Evolutionary conservation across 2,888 invertebrate genomes (phyloP), one percentile per base, ranked within the genome.

Genomic region (Frankliniella fusca): DNA sequence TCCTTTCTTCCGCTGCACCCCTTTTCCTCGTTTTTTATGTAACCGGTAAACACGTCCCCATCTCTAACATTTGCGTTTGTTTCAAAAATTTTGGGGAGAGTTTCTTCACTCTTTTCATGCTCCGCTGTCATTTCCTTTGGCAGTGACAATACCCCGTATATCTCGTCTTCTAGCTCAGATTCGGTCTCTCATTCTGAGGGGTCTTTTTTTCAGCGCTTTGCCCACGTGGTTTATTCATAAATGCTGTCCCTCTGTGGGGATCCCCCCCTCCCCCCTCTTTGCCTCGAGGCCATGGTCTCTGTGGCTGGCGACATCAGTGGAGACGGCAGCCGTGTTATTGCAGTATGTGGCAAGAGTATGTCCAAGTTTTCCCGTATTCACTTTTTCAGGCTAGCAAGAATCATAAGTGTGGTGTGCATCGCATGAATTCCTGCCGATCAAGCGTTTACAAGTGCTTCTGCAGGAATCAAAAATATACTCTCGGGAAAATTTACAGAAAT

Each of bases 221-320:
- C 70, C 70, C 70, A 76, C 70, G 70, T 76, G 70, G 23, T 76
- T n/a, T 76, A 76, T 76, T 76, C 70, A 76, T 76, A 76, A 76
- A 76, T 76, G 70, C 27, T 76, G 27, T 76, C 70, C 27, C 27
- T 76, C 70, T 27, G 23, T 76, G 11, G 27, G 23, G 38, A 38
- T 5, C 27, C 70, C 70, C 70, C 27, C 27, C 12, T 23, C 70
- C 12, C 70, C 70, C 27, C 70, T 23, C 27, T 27, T 27, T 76
- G 10, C 18, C 18, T 15, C 18, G 15, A 20, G 54, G 10, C 10
- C 5, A 54, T 15, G 54, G 12, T 54, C 38, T 38, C 38, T 38
- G 38, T 38, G 38, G 38, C 5, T 38, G 38, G 38, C 5, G 38
- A 38, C 38, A 5, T 38, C 38, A 38, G 3, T 5, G 38, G 38